phyloP scores from a whole-genome alignment of 1,140 invertebrate species.

The Drosophila kohkoa region DNA sequence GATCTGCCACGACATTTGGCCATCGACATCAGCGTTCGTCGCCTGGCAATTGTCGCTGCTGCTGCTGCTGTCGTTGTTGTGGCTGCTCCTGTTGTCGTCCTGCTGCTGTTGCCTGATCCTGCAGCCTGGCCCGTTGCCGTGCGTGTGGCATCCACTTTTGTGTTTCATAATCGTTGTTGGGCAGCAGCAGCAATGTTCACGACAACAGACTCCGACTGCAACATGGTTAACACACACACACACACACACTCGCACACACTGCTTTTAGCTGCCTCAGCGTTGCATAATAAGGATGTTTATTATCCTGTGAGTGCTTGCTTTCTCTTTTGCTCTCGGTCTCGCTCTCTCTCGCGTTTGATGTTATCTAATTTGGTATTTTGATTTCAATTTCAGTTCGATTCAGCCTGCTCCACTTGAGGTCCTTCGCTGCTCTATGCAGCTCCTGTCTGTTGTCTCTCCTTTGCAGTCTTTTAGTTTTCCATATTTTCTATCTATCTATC shows the following conservation, averaged over 20 bases:
- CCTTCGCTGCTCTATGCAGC: slow-evolving; percentile 28
- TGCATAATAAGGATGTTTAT: slow-evolving; percentile 56
- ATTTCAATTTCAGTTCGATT: slow-evolving; percentile 30
- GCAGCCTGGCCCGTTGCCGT: slow-evolving; percentile 62
- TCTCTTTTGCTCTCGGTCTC: background rate
- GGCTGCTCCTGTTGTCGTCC: slow-evolving; percentile 35
- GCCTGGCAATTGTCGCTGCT: slow-evolving; percentile 66
- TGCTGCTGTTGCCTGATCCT: slow-evolving; percentile 40
- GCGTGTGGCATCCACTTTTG: slow-evolving; percentile 68
- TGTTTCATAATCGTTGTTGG: slow-evolving; percentile 74
- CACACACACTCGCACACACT: slow-evolving; percentile 5
- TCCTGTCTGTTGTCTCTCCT: slow-evolving; percentile 48
- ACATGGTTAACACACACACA: slow-evolving; percentile 17
- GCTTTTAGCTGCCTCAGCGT: slow-evolving; percentile 22
- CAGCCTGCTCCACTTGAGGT: slow-evolving; percentile 32
- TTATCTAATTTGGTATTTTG: slow-evolving; percentile 43
- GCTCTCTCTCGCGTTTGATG: background rate
- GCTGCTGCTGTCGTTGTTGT: slow-evolving; percentile 17
- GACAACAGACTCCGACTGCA: slow-evolving; percentile 50
- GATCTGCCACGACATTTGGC: slow-evolving; percentile 71
- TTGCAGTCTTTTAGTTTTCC: slow-evolving; percentile 55
- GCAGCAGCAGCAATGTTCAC: slow-evolving; percentile 46
- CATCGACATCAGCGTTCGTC: slow-evolving; percentile 71
- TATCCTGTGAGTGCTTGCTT: background rate
- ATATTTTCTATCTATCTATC: slow-evolving; percentile 28